These are phyloP conservation scores for Tenthredo livida DNA, from an alignment of 2,888 invertebrate genomes.

Conservation along the genomic window DNA sequence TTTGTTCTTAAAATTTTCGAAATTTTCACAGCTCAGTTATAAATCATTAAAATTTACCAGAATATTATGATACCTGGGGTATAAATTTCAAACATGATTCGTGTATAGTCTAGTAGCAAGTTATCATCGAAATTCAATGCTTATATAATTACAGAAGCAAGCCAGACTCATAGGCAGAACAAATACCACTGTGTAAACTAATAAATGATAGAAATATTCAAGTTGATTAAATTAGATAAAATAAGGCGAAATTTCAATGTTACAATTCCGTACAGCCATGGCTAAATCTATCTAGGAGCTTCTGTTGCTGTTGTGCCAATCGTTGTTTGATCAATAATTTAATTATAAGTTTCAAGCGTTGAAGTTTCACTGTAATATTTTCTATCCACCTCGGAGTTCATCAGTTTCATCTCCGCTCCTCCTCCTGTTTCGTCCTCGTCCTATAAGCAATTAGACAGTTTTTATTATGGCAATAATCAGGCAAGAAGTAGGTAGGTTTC, in stretches of 20 bases:
- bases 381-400: slow-evolving; percentile 67
- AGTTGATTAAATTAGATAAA: background rate
- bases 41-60: background rate
- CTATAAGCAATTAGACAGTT: slow-evolving; percentile 65
- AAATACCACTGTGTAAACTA: background rate
- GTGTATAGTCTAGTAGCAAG: background rate
- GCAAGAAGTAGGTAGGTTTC: background rate
- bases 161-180: background rate
- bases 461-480: slow-evolving; percentile 8
- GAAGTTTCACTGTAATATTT: background rate
- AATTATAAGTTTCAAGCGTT: slow-evolving; percentile 20
- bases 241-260: background rate
- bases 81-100: background rate
- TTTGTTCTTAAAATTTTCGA: background rate
- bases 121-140: background rate
- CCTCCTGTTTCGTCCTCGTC: slow-evolving; percentile 72
- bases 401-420: slow-evolving; percentile 70
- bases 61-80: background rate
- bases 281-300: background rate
- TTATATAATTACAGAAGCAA: background rate
- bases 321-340: background rate
- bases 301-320: background rate
- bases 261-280: background rate
- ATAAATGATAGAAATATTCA: background rate
- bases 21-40: background rate